phyloP scores from a whole-genome alignment of 2,113 vertebrate genomes.

The Ornithorhynchus anatinus region DNA sequence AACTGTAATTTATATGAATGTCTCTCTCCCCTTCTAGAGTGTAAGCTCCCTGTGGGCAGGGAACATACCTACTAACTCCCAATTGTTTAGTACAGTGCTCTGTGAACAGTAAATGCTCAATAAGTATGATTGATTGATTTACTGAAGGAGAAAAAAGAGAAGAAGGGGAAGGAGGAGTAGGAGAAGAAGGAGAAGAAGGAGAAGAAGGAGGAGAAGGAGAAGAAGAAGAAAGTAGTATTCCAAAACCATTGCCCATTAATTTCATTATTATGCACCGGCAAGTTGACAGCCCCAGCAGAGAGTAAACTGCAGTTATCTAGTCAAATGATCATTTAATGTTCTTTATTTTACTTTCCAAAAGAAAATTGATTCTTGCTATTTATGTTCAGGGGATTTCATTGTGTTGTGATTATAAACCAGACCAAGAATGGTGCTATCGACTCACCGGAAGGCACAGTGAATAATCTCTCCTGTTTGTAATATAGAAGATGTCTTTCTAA shows the following conservation, averaged over 20 bases:
- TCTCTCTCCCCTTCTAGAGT: too few species aligned
- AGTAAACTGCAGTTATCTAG: slow-evolving; percentile 65
- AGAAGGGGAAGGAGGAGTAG: not conserved
- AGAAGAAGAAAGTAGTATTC: not conserved
- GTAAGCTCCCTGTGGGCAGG: too few species aligned
- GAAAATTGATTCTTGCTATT: slow-evolving; percentile 70
- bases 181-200: not conserved
- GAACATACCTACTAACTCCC: too few species aligned
- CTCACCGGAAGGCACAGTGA: slow-evolving; percentile 49
- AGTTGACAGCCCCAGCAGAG: slow-evolving; percentile 56
- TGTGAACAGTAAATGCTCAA: too few species aligned
- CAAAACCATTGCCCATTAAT: slow-evolving; percentile 52
- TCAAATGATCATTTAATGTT: slow-evolving; percentile 69
- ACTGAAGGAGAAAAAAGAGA: too few species aligned
- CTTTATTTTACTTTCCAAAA: slow-evolving; percentile 65
- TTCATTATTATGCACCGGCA: slow-evolving; percentile 52
- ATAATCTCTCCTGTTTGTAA: slow-evolving; percentile 43
- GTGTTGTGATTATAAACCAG: slow-evolving; percentile 65
- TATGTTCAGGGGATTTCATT: slow-evolving; percentile 57
- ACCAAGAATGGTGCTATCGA: slow-evolving; percentile 34
- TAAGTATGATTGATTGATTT: too few species aligned
- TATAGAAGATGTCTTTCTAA: slow-evolving; percentile 39
- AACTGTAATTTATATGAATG: too few species aligned
- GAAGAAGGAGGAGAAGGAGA: not conserved
- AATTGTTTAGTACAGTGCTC: too few species aligned